Evolutionary conservation across 2,113 vertebrate genomes (phyloP).

Genomic region (crab-eating macaque (Macaca fascicularis)): T2T-MFA8v1.1 NC_088377.1:80321501-80322000

Average conservation of each 20-base stretch:
- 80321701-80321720: neutral
- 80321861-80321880: neutral
- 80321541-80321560: constrained; percentile 61
- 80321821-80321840: neutral
- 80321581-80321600: neutral
- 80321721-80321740: neutral
- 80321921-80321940: neutral
- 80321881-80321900: neutral
- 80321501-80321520: rapidly evolving
- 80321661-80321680: neutral
- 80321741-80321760: neutral
- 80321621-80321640: constrained; percentile 78
- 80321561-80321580: neutral
- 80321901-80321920: too few relatives aligned
- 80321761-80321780: neutral
- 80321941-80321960: neutral
- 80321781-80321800: neutral
- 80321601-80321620: constrained; percentile 72
- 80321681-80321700: neutral
- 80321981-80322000: neutral
- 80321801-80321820: neutral
- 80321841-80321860: neutral
- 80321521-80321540: constrained; percentile 72
- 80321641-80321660: neutral
- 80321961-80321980: neutral